These are phyloP conservation scores for Rhynchopsitta pachyrhyncha DNA, from an alignment of 2,113 vertebrate species.

Conservation along the genomic window DNA sequence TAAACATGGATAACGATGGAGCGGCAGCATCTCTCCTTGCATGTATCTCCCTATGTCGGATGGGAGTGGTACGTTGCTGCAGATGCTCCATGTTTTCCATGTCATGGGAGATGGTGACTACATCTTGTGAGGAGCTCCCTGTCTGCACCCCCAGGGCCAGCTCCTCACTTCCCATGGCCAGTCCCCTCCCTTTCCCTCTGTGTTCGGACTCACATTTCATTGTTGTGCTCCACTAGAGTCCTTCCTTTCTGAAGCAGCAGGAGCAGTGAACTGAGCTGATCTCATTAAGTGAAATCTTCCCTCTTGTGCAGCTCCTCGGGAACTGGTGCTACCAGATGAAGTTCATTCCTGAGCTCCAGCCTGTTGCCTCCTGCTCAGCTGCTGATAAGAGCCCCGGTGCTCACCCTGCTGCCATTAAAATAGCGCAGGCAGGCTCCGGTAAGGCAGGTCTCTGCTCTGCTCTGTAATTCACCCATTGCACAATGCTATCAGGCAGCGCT, in stretches of 20 bases:
- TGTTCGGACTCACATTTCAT: neutral
- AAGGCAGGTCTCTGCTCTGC: neutral
- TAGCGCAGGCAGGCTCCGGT: neutral
- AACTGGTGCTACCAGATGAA: slow-evolving; percentile 63
- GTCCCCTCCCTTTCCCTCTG: neutral
- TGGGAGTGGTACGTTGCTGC: accelerated
- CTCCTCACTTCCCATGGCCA: neutral
- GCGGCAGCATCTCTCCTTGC: neutral
- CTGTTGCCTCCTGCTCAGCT: slow-evolving; percentile 60
- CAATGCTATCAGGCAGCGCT: neutral
- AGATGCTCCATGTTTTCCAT: neutral
- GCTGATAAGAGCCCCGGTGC: neutral
- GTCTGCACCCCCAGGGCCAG: accelerated
- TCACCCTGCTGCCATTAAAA: neutral
- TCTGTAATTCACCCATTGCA: neutral
- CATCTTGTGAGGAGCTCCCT: accelerated
- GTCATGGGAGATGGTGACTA: neutral
- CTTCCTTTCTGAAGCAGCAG: neutral
- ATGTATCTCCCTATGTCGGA: neutral
- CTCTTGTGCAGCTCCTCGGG: slow-evolving; percentile 33
- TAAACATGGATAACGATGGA: neutral
- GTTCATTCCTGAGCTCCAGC: slow-evolving; percentile 55
- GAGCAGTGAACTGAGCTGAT: accelerated
- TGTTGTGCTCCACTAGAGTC: accelerated
- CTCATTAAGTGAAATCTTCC: neutral